Evolutionary conservation across 1,140 invertebrate species (phyloP), one percentile per base, ranked within the genome.

Genomic region (Drosophila sp.): DNA sequence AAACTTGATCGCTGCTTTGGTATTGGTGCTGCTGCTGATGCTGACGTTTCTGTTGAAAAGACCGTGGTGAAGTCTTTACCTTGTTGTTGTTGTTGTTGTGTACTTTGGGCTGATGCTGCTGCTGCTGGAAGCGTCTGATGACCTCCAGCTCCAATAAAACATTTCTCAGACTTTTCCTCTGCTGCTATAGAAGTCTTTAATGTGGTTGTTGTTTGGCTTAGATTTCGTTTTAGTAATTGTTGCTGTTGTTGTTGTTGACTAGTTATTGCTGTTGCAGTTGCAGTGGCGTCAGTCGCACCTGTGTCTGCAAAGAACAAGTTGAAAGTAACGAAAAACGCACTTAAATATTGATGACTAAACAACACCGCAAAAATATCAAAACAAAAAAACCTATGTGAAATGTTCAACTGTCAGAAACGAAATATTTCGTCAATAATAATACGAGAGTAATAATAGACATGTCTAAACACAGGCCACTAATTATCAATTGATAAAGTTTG

Each of bases 1-100:
- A 90, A 90, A 72, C 80, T 80, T 80, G 89, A 90, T 90, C 89
- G 83, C 73, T 90, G 89, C 83, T 90, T 90, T 90, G 89, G 89
- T 90, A 90, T 90, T 72, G 89, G 89, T 76, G 69, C 25, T 57
- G 69, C 41, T 78, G 74, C 51, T 79, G 71, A 25, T 65, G 80
- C 58, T 70, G 79, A 51, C 62, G 78, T 61, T 78, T 87, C 83
- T 66, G 78, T 51, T 53, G 82, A 80, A 76, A 65, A 70, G 66
- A 65, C 82, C 80, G 66, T 64, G 70, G 71, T 59, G 57, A 62
- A 78, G 36, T 82, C 78, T 80, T 82, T 83, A 62, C 75, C 61
- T 76, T 82, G 56, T n/a, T 64, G 64, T 7, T 38, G 64, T 7
- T 38, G 51, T 2, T 54, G 51, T 7, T 38, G 65, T 76, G 57